A percentile compares a stretch with the other conserved stretches of the same genome.
Evolutionary conservation across 1,140 invertebrate species (phyloP).

Genomic region (Diprion similis): DNA sequence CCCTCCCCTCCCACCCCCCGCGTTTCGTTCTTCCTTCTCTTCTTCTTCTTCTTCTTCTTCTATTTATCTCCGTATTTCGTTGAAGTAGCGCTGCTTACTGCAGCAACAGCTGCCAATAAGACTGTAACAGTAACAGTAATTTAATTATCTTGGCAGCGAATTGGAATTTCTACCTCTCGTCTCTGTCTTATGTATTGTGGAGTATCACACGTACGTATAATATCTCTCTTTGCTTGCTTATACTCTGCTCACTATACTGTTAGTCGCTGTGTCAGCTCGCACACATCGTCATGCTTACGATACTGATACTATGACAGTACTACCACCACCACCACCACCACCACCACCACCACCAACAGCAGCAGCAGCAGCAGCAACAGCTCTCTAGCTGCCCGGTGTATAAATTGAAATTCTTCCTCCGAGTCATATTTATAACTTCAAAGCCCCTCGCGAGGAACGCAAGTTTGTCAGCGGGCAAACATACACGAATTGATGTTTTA

Average conservation of each 20-base stretch:
- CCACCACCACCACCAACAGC: too few species aligned
- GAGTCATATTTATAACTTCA: conserved; percentile 5
- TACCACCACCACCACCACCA: too few species aligned
- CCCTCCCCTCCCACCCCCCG: too few species aligned
- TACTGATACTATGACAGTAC: too few species aligned
- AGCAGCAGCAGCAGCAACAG: too few species aligned
- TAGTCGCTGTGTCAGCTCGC: too few species aligned
- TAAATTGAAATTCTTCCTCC: conserved; percentile 2
- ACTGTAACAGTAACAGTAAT: neutral
- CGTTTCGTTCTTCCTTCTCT: neutral
- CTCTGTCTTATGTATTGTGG: neutral
- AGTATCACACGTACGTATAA: neutral
- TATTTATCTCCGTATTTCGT: neutral
- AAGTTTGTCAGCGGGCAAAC: neutral
- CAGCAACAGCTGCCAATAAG: neutral
- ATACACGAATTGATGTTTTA: too few species aligned
- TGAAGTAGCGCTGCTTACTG: neutral
- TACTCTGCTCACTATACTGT: too few species aligned
- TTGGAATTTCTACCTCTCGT: neutral
- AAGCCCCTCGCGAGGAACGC: neutral
- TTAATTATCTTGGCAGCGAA: neutral
- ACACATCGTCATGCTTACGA: too few species aligned
- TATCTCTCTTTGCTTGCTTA: too few species aligned
- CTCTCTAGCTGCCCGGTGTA: too few species aligned
- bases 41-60: neutral